Percentiles rank a stretch among this genome's conserved stretches.
Conservation (phyloP, 2,888 invertebrate genomes). For the Catotricha subobsoleta region DNA sequence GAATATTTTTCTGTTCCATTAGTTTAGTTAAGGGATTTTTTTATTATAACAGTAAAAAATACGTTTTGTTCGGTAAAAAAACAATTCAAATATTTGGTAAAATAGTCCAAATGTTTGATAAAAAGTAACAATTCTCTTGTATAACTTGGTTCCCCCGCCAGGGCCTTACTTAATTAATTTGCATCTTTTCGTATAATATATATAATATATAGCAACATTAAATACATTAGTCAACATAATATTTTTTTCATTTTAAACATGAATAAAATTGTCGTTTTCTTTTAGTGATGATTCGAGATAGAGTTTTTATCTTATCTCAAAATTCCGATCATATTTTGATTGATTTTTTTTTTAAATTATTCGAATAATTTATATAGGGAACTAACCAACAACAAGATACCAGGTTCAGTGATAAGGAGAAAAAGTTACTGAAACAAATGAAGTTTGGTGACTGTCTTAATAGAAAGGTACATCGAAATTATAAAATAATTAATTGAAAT, state of each 20-base stretch:
- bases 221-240: background rate
- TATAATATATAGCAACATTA: no score
- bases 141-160: no score
- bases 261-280: background rate
- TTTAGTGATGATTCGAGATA: background rate
- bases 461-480: conserved; percentile 50
- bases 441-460: conserved; percentile 89
- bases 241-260: background rate
- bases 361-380: conserved; percentile 42
- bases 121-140: no score
- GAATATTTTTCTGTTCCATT: no score
- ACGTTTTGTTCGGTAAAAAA: no score
- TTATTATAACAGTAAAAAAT: no score
- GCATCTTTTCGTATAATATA: background rate
- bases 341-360: background rate
- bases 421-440: conserved; percentile 97
- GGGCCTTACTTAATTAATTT: background rate
- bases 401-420: conserved; percentile 98
- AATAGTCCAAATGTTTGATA: no score
- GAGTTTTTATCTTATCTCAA: no score
- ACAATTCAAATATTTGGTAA: no score
- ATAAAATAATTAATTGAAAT: background rate
- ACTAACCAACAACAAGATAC: conserved; percentile 98
- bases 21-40: no score
- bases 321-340: background rate